Evolutionary conservation across 2,888 invertebrate genomes (phyloP).

Genomic region (Gymnoscelis rufifasciata): DNA sequence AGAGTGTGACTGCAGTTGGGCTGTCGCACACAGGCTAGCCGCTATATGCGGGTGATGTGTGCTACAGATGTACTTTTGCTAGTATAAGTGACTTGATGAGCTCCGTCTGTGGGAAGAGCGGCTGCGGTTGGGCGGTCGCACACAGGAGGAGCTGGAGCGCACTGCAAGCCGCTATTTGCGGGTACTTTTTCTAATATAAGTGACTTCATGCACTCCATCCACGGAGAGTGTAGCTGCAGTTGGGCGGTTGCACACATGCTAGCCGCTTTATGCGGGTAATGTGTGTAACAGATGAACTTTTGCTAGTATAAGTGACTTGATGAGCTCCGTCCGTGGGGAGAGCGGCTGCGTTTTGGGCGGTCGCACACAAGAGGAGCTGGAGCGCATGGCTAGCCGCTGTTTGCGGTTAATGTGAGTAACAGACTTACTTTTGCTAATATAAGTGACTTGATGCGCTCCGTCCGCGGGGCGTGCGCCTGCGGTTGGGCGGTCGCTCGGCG

Average conservation of each 20-base stretch:
- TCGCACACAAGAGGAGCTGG: slow-evolving; percentile 42
- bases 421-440: slow-evolving; percentile 55
- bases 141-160: slow-evolving; percentile 18
- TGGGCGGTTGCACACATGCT: slow-evolving; percentile 55
- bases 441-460: slow-evolving; percentile 59
- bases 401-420: neutral
- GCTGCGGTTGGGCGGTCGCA: slow-evolving; percentile 62
- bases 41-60: neutral
- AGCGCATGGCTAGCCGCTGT: neutral
- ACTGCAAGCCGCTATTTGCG: neutral
- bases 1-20: slow-evolving; percentile 36
- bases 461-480: slow-evolving; percentile 35
- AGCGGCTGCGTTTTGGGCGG: slow-evolving; percentile 47
- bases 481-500: slow-evolving; percentile 62
- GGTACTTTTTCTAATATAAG: slow-evolving; percentile 60
- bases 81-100: slow-evolving; percentile 62
- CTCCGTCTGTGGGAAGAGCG: slow-evolving; percentile 41
- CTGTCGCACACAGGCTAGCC: slow-evolving; percentile 48
- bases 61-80: slow-evolving; percentile 43
- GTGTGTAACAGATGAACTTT: slow-evolving; percentile 36
- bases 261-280: neutral
- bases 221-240: slow-evolving; percentile 35
- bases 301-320: slow-evolving; percentile 61
- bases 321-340: slow-evolving; percentile 49
- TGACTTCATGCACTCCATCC: slow-evolving; percentile 57